Base-by-base conservation (phyloP, 2,113 vertebrate species). In the Hemiprocne comata region DNA sequence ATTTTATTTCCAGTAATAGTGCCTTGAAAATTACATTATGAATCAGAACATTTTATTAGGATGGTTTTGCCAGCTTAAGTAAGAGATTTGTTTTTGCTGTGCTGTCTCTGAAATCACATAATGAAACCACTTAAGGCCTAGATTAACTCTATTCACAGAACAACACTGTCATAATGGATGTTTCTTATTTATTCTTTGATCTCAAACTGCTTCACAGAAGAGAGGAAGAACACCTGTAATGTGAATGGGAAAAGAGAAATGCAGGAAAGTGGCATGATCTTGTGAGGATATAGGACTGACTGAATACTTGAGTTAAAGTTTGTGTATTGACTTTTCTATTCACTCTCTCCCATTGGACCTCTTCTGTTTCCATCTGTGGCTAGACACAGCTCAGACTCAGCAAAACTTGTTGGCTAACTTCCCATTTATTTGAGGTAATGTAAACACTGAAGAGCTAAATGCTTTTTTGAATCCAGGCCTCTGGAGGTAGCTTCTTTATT, bases 1-100 rank as follows among this genome's bases (percentile, higher is more conserved):
- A 61, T 88, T 87, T 95, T 36, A 46, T 78, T 90, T 79, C 20
- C 18, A 13, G 9, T 90, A 80, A 53, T 85, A 73, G 17, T 44
- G n/a, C 62, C 83, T 90, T 80, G 67, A 58, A 92, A 86, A 93
- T 92, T 76, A 54, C 16, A n/a, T 93, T 88, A 83, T 53, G 31
- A 92, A 57, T 76, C 64, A 69, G 54, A 73, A 23, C 26, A 61
- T 84, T 91, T 95, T 89, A 71, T 78, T 83, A 55, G 13, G 54
- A n/a, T 69, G 21, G 5, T 33, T 92, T 82, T 85, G 38, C 44
- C 40, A 64, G 57, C 33, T 54, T 60, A 81, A 61, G 9, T 42
- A 42, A 70, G 38, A 82, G 48, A 48, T 79, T 48, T 79, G 24
- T 4, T 72, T 82, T 72, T 50, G n/a, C 48, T 89, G 6, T 75